Conservation (phyloP, 1,140 invertebrate genomes). For the Sitophilus oryzae region DNA sequence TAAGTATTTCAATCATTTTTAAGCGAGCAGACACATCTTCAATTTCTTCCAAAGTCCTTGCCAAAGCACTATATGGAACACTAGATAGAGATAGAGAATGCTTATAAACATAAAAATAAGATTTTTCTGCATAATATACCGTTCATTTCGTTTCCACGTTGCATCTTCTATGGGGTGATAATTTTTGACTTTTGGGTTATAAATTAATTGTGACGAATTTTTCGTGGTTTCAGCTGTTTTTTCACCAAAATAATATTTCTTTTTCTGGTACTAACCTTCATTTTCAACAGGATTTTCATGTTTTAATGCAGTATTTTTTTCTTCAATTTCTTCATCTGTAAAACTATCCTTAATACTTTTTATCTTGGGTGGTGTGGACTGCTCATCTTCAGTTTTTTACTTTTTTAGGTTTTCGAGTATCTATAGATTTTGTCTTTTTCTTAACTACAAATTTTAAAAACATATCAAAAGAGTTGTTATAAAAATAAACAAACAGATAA, state of each 20-base stretch:
- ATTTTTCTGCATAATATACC: no score
- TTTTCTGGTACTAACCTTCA: no score
- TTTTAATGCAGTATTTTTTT: background rate
- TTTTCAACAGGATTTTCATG: background rate
- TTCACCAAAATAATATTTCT: no score
- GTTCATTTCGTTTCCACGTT: constrained; percentile 72
- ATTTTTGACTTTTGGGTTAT: constrained; percentile 68
- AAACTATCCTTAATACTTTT: background rate
- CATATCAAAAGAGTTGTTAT: no score
- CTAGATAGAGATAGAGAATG: constrained; percentile 50
- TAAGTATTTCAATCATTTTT: constrained; percentile 90
- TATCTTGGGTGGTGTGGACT: no score
- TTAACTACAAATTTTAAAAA: no score
- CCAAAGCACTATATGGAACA: constrained; percentile 88
- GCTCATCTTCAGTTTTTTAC: constrained; percentile 1
- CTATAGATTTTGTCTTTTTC: no score
- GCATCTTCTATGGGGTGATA: constrained; percentile 92
- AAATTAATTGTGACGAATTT: no score
- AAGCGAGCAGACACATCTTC: constrained; percentile 83
- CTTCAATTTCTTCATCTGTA: background rate
- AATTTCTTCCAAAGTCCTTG: constrained; percentile 85
- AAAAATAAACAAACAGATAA: no score
- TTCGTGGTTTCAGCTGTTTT: no score
- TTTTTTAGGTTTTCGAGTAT: background rate
- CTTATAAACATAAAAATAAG: no score